Percentiles rank a stretch among this genome's conserved stretches.
Evolutionary conservation across 2,888 invertebrate species (phyloP).

Genomic region (Patella pellucida): DNA sequence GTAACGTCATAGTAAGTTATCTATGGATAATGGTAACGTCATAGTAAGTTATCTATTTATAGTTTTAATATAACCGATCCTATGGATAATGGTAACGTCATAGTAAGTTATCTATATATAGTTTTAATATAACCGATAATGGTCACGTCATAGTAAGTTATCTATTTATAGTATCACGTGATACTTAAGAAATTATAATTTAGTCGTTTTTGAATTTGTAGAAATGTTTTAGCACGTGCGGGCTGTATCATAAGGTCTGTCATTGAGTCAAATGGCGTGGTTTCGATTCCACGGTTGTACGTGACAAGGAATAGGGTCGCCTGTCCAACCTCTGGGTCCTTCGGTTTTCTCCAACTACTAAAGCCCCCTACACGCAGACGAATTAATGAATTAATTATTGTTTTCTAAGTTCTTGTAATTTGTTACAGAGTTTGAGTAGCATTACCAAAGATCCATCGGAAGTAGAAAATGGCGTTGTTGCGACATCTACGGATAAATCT

Average conservation of each 20-base stretch:
- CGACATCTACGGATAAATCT: constrained; percentile 1
- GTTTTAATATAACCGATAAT: constrained; percentile 25
- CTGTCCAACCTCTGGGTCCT: too few relatives aligned
- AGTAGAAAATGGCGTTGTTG: constrained; percentile 14
- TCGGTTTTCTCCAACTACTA: too few relatives aligned
- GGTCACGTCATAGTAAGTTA: constrained; percentile 20
- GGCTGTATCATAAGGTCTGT: too few relatives aligned
- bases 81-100: constrained; percentile 15
- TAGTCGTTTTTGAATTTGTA: too few relatives aligned
- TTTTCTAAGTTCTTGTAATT: neutral
- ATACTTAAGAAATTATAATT: too few relatives aligned
- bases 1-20: constrained; percentile 19
- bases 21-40: constrained; percentile 18
- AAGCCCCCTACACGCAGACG: too few relatives aligned
- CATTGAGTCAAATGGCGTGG: too few relatives aligned
- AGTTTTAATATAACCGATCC: constrained; percentile 28
- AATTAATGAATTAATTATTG: too few relatives aligned
- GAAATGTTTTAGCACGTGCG: too few relatives aligned
- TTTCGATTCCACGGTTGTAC: too few relatives aligned
- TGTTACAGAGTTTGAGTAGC: neutral
- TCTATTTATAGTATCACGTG: too few relatives aligned
- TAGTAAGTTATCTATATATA: constrained; percentile 12
- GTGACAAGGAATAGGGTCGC: too few relatives aligned
- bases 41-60: constrained; percentile 13
- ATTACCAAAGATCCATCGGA: constrained; percentile 17